These are phyloP conservation scores for Zelostemma sp. DNA, from an alignment of 1,140 invertebrate species.

Conservation along the genomic window DNA sequence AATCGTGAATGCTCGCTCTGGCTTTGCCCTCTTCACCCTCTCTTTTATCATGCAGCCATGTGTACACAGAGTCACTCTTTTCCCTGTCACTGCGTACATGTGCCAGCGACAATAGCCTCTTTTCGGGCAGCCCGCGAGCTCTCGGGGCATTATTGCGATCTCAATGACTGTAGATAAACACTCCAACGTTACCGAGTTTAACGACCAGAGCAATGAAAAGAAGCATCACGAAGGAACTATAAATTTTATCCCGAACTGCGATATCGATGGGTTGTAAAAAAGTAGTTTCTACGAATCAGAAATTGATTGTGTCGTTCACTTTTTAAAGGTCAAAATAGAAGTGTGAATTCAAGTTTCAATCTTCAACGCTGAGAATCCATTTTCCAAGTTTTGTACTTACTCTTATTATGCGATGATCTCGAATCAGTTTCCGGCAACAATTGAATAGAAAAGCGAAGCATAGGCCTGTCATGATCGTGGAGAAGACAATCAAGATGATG, in stretches of 20 bases:
- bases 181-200: constrained; percentile 22
- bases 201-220: constrained; percentile 24
- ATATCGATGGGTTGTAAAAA: constrained; percentile 24
- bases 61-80: constrained; percentile 5
- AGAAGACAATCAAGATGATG: constrained; percentile 91
- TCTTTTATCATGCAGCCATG: constrained; percentile 14
- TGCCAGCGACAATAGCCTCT: constrained; percentile 6
- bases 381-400: constrained; percentile 71
- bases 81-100: background rate
- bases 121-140: constrained; percentile 16
- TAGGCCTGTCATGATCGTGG: constrained; percentile 87
- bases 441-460: constrained; percentile 88
- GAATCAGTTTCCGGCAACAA: constrained; percentile 84
- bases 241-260: constrained; percentile 24
- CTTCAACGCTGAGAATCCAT: too few relatives aligned
- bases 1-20: constrained; percentile 9
- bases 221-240: constrained; percentile 19
- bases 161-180: constrained; percentile 39
- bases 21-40: background rate
- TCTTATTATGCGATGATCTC: constrained; percentile 87
- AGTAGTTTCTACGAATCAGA: background rate
- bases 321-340: too few relatives aligned
- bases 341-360: too few relatives aligned
- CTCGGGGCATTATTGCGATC: constrained; percentile 25
- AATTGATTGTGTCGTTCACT: too few relatives aligned